Evolutionary conservation across 1,140 invertebrate genomes (phyloP).

Genomic region (Drosophila chauvacae): DNA sequence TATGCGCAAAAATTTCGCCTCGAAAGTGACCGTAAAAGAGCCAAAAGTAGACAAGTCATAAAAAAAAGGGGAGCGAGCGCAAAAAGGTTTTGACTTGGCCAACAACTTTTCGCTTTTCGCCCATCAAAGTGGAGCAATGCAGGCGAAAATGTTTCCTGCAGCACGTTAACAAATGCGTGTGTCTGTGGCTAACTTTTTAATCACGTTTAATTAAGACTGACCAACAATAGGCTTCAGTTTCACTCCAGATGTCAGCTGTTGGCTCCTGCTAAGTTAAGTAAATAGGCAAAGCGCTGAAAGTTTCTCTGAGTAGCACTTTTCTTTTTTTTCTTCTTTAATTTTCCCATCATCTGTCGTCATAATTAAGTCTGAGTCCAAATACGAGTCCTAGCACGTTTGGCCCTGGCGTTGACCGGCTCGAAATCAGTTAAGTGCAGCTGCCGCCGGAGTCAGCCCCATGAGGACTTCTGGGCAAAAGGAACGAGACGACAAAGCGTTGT

Average conservation of each 20-base stretch:
- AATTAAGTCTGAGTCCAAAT: constrained; percentile 47
- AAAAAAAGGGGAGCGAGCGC: constrained; percentile 13
- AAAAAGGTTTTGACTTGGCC: constrained; percentile 53
- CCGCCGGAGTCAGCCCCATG: constrained; percentile 12
- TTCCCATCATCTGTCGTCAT: constrained; percentile 37
- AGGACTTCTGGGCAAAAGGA: constrained; percentile 18
- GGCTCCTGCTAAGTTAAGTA: constrained; percentile 50
- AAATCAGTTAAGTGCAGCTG: constrained; percentile 58
- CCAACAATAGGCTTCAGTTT: constrained; percentile 37
- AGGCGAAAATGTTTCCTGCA: constrained; percentile 47
- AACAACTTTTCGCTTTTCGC: constrained; percentile 17
- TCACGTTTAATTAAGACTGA: constrained; percentile 76
- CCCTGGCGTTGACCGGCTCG: constrained; percentile 33
- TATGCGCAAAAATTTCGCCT: constrained; percentile 77
- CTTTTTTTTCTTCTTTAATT: background rate
- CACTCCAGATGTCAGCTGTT: constrained; percentile 37
- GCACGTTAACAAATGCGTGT: constrained; percentile 70
- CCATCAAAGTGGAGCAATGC: constrained; percentile 24
- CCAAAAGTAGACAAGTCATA: constrained; percentile 41
- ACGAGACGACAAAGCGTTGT: constrained; percentile 48
- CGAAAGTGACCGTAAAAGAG: constrained; percentile 73
- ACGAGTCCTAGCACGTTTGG: background rate
- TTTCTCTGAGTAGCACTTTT: constrained; percentile 24
- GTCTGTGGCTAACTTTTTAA: constrained; percentile 76
- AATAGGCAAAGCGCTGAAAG: constrained; percentile 57